Evolutionary conservation across 2,113 vertebrate species (phyloP).

Genomic region (Crotalus helleri): DNA sequence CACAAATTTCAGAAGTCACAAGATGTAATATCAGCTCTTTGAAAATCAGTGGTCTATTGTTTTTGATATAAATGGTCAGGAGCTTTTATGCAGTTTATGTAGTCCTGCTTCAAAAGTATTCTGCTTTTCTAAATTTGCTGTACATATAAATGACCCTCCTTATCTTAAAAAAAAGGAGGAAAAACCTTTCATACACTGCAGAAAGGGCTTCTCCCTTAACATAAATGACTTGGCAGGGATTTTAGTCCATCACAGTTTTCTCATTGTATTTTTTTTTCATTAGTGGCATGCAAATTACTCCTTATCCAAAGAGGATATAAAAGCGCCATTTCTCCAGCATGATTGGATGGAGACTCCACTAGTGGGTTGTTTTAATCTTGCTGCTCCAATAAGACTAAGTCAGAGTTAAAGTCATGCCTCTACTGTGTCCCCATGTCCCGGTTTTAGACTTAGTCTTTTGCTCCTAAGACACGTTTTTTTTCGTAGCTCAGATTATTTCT

Average conservation of each 20-base stretch:
- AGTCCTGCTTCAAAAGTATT: slow-evolving; percentile 27
- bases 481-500: too few relatives aligned
- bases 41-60: slow-evolving; percentile 10
- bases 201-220: background rate
- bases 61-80: slow-evolving; percentile 45
- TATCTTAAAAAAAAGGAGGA: background rate
- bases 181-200: background rate
- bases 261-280: background rate
- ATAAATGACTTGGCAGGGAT: background rate
- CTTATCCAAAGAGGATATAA: background rate
- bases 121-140: slow-evolving; percentile 28
- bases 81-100: slow-evolving; percentile 22
- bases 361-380: too few relatives aligned
- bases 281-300: background rate
- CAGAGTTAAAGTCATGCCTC: too few relatives aligned
- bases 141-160: slow-evolving; percentile 22
- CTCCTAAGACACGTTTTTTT: too few relatives aligned
- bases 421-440: too few relatives aligned
- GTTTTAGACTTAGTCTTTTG: too few relatives aligned
- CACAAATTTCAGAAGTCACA: slow-evolving; percentile 24
- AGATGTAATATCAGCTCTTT: slow-evolving; percentile 40
- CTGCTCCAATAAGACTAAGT: too few relatives aligned
- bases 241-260: background rate
- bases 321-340: background rate
- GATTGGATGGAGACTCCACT: too few relatives aligned